phyloP scores from a whole-genome alignment of 2,113 vertebrate genomes.

The Notechis scutatus region DNA sequence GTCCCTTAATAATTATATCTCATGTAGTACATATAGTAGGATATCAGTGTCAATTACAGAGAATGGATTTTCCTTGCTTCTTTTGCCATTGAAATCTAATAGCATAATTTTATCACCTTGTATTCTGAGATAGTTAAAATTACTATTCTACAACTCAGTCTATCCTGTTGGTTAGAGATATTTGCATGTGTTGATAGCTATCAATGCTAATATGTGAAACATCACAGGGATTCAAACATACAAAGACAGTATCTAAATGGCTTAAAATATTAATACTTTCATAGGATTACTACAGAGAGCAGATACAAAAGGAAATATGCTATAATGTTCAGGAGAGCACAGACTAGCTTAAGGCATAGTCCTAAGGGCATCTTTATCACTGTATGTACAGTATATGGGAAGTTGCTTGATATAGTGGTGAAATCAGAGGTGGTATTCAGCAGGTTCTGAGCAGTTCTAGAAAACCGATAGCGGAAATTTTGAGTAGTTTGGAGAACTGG shows the following conservation, averaged over 20 bases:
- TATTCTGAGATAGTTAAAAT: not conserved
- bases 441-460: no score
- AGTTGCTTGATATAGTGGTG: not conserved
- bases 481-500: no score
- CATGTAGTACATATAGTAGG: not conserved
- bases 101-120: conserved; percentile 10
- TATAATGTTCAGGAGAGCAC: not conserved
- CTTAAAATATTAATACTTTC: not conserved
- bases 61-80: not conserved
- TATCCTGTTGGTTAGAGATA: not conserved
- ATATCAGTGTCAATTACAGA: not conserved
- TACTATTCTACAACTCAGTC: not conserved
- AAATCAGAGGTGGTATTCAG: no score
- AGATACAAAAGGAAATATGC: not conserved
- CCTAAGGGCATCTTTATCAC: not conserved
- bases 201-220: not conserved
- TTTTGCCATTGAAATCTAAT: not conserved
- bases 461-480: no score
- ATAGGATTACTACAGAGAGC: not conserved
- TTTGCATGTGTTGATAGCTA: not conserved
- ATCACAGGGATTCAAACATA: not conserved
- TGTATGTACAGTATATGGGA: not conserved
- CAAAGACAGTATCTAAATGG: not conserved
- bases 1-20: conserved; percentile 7
- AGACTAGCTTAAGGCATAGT: not conserved